phyloP scores from a whole-genome alignment of 1,140 invertebrate genomes.

The Danaus melanippus region DNA sequence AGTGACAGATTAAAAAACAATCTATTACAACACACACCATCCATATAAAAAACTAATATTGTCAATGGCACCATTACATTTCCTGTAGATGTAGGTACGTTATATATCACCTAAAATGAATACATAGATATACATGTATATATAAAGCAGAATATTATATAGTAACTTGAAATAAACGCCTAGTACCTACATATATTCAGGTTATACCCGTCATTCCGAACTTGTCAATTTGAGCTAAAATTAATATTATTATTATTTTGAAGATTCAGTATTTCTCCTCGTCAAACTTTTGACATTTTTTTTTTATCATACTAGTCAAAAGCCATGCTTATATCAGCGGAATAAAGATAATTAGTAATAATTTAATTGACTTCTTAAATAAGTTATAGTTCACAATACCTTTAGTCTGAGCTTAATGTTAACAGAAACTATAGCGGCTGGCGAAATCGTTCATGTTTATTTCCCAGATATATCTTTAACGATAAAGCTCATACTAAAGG shows the following conservation, averaged over 20 bases:
- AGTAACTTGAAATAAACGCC: neutral
- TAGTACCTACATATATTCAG: constrained; percentile 4
- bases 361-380: too few species aligned
- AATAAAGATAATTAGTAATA: constrained; percentile 5
- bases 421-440: too few species aligned
- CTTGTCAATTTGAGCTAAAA: constrained; percentile 2
- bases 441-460: too few species aligned
- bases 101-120: constrained; percentile 4
- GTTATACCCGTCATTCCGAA: constrained; percentile 15
- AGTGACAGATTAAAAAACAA: constrained; percentile 13
- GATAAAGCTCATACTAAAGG: too few species aligned
- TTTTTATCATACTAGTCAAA: neutral
- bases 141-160: neutral
- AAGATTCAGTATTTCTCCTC: too few species aligned
- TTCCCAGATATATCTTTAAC: too few species aligned
- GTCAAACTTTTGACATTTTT: neutral
- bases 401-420: too few species aligned
- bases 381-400: too few species aligned
- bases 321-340: neutral
- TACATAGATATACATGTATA: too few species aligned
- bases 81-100: constrained; percentile 29
- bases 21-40: constrained; percentile 10
- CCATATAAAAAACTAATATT: constrained; percentile 54
- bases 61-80: constrained; percentile 57
- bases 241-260: too few species aligned